Evolutionary conservation across 2,113 vertebrate genomes (phyloP), one percentile per base, ranked within the genome.

Genomic region (Oplegnathus fasciatus): DNA sequence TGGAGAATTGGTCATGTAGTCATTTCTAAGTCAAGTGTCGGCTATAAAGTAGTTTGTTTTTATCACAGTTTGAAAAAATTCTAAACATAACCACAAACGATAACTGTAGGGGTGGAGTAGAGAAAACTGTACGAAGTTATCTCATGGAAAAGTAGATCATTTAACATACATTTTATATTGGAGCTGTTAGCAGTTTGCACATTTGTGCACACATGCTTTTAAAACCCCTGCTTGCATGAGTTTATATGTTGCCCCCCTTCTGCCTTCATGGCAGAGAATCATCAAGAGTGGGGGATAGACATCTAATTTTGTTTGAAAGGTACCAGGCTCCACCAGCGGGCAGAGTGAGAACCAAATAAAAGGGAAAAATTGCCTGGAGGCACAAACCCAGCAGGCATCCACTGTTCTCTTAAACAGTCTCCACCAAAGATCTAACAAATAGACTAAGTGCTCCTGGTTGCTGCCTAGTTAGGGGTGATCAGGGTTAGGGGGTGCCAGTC

Each of bases 261-360:
- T 92, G 28, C 92, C 62, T 95, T 96, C 94, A 93, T 90, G 80
- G 88, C 93, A 90, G 89, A 75, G 94, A 95, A 96, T 96, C 89
- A 94, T 95, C 93, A 95, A 48, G 92, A 87, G 94, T 93, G 93
- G 86, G n/a, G 62, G 80, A 81, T 91, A 95, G 88, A 91, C 79
- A 30, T 92, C 85, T 97, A 96, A 97, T 96, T 97, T 96, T 93
- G 90, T 96, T 96, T 97, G 94, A 96, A 95, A 95, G 92, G 78
- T 95, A 95, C 93, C 93, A 79, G 95, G 92, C 95, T 92, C 82
- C 95, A 93, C 94, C 90, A 94, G 54, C 92, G 87, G 93, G 93
- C 94, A 92, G 91, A 88, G 84, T 87, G 86, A 90, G 89, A 92
- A 86, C 89, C 95, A 92, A 91, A 92, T 93, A 96, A 95, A 93